Evolutionary conservation across 2,888 invertebrate species (phyloP), one percentile per base, ranked within the genome.

Genomic region (Muschampia plurimacula): DNA sequence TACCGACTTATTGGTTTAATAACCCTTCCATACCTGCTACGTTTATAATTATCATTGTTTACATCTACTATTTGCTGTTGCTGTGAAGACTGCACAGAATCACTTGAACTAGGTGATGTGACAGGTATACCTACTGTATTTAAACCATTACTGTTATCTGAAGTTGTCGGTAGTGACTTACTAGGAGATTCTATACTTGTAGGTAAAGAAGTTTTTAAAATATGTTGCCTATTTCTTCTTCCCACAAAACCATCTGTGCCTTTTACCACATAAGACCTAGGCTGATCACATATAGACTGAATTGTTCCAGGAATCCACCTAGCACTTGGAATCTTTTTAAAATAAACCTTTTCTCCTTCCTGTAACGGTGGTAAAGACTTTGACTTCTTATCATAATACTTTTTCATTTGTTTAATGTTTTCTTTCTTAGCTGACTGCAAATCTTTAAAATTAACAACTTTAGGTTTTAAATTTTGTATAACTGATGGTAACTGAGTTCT

Each of bases 381-480:
- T 13, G 52, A 55, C 9, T 55, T 55, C 15, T 9, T 15, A 55
- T 55, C 52, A 55, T 55, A 55, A 22, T 22, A 57, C 4, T 28
- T 28, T 57, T 36, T 60, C 60, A 60, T 60, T 60, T 60, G 13
- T n/a, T 60, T 36, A n/a, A n/a, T 60, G 3, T 36, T 60, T 60
- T 60, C 36, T n/a, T 60, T 13, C 32, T 59, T 59, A 32, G 32
- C 32, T 59, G 52, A 32, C 13, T 59, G 32, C 7, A 59, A 32
- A 59, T 12, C 12, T 8, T 60, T 36, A 8, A 60, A 60, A 60
- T 60, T 60, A n/a, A 60, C 36, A 8, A n/a, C 10, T 60, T n/a
- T 60, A n/a, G 60, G 60, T n/a, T 60, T 60, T 32, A 60, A 60
- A n/a, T 60, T 76, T 75, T 73, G 73, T 76, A 73, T 73, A 74